These are phyloP conservation scores for Megamerina dolium DNA, from an alignment of 2,888 invertebrate species.

Conservation along the genomic window DNA sequence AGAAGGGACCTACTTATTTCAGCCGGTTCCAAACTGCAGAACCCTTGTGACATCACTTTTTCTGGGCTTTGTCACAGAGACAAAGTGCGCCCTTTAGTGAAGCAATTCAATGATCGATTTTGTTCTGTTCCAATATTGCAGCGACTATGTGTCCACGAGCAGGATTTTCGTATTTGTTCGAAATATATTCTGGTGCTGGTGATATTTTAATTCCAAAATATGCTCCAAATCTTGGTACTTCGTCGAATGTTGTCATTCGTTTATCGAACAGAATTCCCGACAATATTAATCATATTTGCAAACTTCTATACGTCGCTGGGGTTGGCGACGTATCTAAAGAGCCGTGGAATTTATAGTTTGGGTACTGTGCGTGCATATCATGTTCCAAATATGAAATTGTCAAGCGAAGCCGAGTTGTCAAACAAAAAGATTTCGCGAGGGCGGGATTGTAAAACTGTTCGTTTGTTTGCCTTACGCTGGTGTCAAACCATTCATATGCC, in stretches of 20 bases:
- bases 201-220: slow-evolving; percentile 5
- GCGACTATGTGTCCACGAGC: too few species aligned
- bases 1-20: too few species aligned
- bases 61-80: too few species aligned
- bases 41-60: too few species aligned
- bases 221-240: slow-evolving; percentile 5
- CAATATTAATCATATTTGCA: slow-evolving; percentile 6
- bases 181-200: slow-evolving; percentile 10
- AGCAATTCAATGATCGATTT: too few species aligned
- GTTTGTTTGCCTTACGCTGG: too few species aligned
- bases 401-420: slow-evolving; percentile 2
- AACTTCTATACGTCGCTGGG: slow-evolving; percentile 10
- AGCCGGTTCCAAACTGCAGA: too few species aligned
- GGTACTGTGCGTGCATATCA: slow-evolving; percentile 7
- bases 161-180: too few species aligned
- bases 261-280: slow-evolving; percentile 4
- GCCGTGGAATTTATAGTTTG: slow-evolving; percentile 10
- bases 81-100: too few species aligned
- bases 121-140: too few species aligned
- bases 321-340: slow-evolving; percentile 5
- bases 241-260: slow-evolving; percentile 7
- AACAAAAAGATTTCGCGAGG: slow-evolving; percentile 5
- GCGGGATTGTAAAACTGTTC: too few species aligned
- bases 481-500: too few species aligned
- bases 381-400: slow-evolving; percentile 9